Evolutionary conservation across 1,140 invertebrate genomes (phyloP).

Genomic region (Scaptomyza pallida): DNA sequence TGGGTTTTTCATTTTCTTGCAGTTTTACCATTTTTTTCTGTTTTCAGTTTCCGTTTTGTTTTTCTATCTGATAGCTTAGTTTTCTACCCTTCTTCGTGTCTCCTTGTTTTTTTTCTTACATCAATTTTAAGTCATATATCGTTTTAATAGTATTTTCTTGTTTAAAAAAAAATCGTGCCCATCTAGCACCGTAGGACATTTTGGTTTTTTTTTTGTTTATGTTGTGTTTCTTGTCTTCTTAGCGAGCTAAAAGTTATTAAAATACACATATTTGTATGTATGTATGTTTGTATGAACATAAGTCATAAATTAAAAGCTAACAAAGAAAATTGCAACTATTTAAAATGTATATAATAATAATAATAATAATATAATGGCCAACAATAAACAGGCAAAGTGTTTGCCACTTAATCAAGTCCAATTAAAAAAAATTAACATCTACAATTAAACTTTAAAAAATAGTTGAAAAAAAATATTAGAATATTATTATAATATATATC

Average conservation of each 20-base stretch:
- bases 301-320: slow-evolving; percentile 43
- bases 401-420: slow-evolving; percentile 35
- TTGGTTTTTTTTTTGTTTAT: slow-evolving; percentile 16
- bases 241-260: slow-evolving; percentile 24
- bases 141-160: no score
- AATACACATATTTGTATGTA: slow-evolving; percentile 25
- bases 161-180: slow-evolving; percentile 33
- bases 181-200: slow-evolving; percentile 26
- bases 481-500: slow-evolving; percentile 6
- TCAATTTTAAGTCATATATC: not conserved
- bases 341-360: slow-evolving; percentile 33
- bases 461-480: slow-evolving; percentile 11
- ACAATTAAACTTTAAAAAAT: slow-evolving; percentile 39
- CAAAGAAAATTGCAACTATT: slow-evolving; percentile 46
- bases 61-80: no score
- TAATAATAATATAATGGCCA: slow-evolving; percentile 57
- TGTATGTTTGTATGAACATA: slow-evolving; percentile 14
- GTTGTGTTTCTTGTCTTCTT: slow-evolving; percentile 9
- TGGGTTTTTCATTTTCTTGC: no score
- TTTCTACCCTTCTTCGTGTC: not conserved
- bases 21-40: no score
- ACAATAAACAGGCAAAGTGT: slow-evolving; percentile 38
- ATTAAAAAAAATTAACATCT: slow-evolving; percentile 24
- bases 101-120: slow-evolving; percentile 5
- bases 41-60: no score